These are phyloP conservation scores for Desmophyllum pertusum DNA, from an alignment of 92 coral and sea anemone genomes.

Conservation along the genomic window DNA sequence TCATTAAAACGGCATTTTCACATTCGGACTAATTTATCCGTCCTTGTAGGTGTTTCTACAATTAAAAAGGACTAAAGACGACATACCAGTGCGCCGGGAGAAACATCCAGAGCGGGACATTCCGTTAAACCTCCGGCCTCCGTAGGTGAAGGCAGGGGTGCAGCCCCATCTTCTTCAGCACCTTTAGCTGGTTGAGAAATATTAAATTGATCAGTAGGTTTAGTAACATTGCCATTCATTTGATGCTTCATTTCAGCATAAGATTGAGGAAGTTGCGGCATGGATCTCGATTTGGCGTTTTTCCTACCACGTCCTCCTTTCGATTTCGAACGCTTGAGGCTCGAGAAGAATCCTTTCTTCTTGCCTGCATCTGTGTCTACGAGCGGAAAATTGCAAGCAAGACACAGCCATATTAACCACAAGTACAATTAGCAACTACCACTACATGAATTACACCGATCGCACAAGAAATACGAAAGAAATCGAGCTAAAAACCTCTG, in stretches of 20 bases:
- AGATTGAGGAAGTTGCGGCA: constrained; percentile 89
- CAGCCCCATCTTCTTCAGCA: constrained; percentile 79
- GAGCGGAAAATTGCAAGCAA: constrained; percentile 62
- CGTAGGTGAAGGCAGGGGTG: constrained; percentile 67
- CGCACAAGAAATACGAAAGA: constrained; percentile 13
- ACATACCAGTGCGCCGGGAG: constrained; percentile 98
- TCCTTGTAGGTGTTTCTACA: neutral
- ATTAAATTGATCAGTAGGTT: constrained; percentile 79
- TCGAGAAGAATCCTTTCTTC: constrained; percentile 89
- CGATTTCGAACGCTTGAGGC: constrained; percentile 79
- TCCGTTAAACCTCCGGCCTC: constrained; percentile 77
- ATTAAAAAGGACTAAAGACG: neutral
- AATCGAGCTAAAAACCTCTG: constrained; percentile 79
- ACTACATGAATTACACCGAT: neutral
- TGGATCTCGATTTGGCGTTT: constrained; percentile 76
- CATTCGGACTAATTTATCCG: neutral
- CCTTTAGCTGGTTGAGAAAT: constrained; percentile 93
- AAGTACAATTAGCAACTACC: neutral
- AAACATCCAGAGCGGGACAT: constrained; percentile 85
- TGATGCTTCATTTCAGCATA: constrained; percentile 49
- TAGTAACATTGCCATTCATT: constrained; percentile 64
- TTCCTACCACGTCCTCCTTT: constrained; percentile 99
- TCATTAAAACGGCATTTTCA: constrained; percentile 9
- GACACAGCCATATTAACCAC: constrained; percentile 30
- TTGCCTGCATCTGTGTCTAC: constrained; percentile 72